A percentile compares a stretch with the other conserved stretches of the same genome.
phyloP scores from a whole-genome alignment of 2,113 vertebrate genomes.

The Mormyrus iriodes region DNA sequence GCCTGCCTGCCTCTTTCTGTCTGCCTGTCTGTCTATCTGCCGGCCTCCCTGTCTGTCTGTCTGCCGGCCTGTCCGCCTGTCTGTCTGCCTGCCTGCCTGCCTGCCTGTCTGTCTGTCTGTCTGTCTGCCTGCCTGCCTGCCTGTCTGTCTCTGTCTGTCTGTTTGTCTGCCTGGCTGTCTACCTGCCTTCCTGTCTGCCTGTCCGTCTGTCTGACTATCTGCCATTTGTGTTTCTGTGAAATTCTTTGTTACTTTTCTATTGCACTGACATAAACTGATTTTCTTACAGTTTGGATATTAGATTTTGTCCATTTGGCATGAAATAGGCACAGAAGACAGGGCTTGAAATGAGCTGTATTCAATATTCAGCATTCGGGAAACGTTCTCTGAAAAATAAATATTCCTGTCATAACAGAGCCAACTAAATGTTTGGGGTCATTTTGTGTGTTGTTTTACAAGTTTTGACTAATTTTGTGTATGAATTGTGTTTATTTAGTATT shows the following conservation, averaged over 20 bases:
- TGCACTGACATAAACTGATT: neutral
- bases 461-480: neutral
- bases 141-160: too few relatives aligned
- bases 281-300: neutral
- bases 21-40: neutral
- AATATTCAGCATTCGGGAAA: neutral
- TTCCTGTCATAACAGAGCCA: neutral
- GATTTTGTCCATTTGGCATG: neutral
- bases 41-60: neutral
- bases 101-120: neutral
- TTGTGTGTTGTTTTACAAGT: conserved; percentile 3
- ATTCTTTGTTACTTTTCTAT: neutral
- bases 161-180: neutral
- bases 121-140: neutral
- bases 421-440: neutral
- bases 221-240: neutral
- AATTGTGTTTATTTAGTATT: conserved; percentile 1
- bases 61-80: neutral
- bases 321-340: neutral
- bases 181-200: neutral
- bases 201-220: neutral
- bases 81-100: neutral
- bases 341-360: neutral
- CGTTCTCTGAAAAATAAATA: neutral
- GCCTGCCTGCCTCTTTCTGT: neutral